Conservation (phyloP, 2,113 vertebrate genomes). For the Salvelinus namaycush region DNA sequence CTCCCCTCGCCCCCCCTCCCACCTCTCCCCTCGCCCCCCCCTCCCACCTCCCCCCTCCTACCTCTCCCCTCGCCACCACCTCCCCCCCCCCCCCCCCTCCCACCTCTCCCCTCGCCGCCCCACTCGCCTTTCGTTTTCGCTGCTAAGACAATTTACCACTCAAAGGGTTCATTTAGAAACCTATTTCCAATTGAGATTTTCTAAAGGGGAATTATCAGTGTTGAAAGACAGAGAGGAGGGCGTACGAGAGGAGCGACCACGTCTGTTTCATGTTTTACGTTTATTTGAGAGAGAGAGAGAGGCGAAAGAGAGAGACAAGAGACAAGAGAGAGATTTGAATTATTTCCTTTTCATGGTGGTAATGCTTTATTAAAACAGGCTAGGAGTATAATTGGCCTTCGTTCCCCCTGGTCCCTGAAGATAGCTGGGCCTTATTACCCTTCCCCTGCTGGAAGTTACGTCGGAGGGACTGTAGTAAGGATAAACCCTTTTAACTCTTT, state of each 20-base stretch:
- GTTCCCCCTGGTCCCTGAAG: background rate
- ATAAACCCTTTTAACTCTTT: no score
- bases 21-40: no score
- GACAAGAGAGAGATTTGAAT: background rate
- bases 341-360: background rate
- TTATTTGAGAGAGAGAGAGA: no score
- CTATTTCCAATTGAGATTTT: constrained; percentile 9
- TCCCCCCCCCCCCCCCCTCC: no score
- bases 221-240: background rate
- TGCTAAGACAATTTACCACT: constrained; percentile 11
- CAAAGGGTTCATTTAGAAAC: constrained; percentile 18
- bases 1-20: background rate
- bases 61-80: background rate
- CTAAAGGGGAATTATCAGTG: constrained; percentile 20
- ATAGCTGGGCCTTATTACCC: background rate
- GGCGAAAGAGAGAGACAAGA: background rate
- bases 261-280: background rate
- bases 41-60: background rate
- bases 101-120: background rate
- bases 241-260: no score
- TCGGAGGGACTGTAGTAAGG: background rate
- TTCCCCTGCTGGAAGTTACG: background rate
- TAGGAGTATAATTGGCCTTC: background rate
- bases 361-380: background rate
- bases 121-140: no score